Percentiles rank a stretch among this genome's conserved stretches.
phyloP scores from a whole-genome alignment of 2,888 invertebrate genomes.

The Aporophyla nigra region DNA sequence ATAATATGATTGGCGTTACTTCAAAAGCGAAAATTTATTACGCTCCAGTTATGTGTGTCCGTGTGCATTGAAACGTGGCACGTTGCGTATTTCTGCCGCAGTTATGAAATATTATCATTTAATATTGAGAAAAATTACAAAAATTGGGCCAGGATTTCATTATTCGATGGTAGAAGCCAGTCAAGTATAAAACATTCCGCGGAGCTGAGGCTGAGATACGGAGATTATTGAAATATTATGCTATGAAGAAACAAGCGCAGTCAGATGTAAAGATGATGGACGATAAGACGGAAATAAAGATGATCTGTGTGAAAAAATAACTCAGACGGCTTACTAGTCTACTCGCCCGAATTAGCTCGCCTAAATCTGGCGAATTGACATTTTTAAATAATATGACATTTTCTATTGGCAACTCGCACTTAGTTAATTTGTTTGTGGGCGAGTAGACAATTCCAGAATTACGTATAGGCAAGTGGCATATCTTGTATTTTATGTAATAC shows the following conservation, averaged over 20 bases:
- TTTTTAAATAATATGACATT: no score
- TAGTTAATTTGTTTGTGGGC: no score
- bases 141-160: constrained; percentile 36
- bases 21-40: constrained; percentile 79
- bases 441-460: no score
- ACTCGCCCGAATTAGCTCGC: no score
- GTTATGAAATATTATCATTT: constrained; percentile 67
- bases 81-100: constrained; percentile 74
- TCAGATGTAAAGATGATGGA: constrained; percentile 35
- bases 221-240: constrained; percentile 40
- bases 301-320: constrained; percentile 21
- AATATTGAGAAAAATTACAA: constrained; percentile 63
- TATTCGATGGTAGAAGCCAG: constrained; percentile 35
- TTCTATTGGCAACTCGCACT: no score
- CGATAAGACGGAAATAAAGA: constrained; percentile 27
- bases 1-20: constrained; percentile 73
- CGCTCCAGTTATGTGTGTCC: constrained; percentile 81
- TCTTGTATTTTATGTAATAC: no score
- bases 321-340: no score
- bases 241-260: constrained; percentile 26
- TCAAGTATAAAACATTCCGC: constrained; percentile 54
- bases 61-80: constrained; percentile 80
- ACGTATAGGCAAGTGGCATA: no score
- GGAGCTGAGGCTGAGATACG: constrained; percentile 30
- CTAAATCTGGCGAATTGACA: no score